These are phyloP conservation scores for Hippopotamus amphibius DNA, from an alignment of 2,113 vertebrate genomes.

Conservation along the genomic window DNA sequence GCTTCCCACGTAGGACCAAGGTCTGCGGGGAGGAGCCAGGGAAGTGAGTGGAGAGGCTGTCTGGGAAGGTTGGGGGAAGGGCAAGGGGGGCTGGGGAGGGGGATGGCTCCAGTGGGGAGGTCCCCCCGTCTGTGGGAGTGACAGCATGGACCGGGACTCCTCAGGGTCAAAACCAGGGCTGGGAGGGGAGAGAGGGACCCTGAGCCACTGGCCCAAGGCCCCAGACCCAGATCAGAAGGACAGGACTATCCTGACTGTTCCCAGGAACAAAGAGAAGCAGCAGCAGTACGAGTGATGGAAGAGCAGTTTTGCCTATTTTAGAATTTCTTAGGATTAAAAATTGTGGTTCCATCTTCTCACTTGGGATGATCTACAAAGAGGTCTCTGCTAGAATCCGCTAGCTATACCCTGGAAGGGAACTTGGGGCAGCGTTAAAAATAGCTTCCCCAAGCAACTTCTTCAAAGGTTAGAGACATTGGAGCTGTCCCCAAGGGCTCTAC, in stretches of 20 bases:
- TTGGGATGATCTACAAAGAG: not conserved
- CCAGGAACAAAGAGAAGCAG: not conserved
- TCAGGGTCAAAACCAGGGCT: not conserved
- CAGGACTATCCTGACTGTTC: not conserved
- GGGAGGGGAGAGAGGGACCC: not conserved
- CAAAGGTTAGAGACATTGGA: constrained; percentile 72
- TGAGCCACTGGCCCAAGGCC: not conserved
- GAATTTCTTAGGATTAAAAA: not conserved
- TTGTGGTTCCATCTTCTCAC: not conserved
- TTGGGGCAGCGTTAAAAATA: constrained; percentile 61
- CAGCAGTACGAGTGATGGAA: not conserved
- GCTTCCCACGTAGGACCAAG: not conserved
- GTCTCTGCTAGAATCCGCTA: not conserved
- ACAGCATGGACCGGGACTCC: not conserved
- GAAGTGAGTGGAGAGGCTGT: not conserved
- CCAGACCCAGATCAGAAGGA: not conserved
- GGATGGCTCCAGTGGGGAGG: too few species aligned
- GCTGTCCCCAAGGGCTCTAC: not conserved
- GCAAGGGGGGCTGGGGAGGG: not conserved
- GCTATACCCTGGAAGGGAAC: not conserved
- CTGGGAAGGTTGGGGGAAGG: not conserved
- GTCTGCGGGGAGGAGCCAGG: not conserved
- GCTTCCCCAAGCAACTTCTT: constrained; percentile 44
- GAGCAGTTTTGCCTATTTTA: not conserved
- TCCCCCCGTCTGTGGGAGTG: not conserved